A percentile compares a stretch with the other conserved stretches of the same genome.
Conservation (phyloP, 1,140 invertebrate genomes). For the Holotrichia oblita region DNA sequence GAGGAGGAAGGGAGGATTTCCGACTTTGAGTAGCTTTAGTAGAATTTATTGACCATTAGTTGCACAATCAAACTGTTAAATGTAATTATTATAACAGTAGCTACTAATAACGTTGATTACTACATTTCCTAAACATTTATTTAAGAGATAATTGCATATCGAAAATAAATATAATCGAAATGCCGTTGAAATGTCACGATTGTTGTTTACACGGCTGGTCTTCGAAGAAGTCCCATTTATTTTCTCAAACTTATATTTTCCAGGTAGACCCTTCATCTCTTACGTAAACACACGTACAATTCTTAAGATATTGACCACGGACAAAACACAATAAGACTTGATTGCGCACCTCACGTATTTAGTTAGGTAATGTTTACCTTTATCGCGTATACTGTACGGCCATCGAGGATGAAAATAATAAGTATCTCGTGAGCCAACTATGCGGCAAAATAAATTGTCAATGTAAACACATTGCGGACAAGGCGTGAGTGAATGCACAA, state of each 20-base stretch:
- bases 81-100: neutral
- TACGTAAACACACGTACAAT: neutral
- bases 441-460: slow-evolving; percentile 30
- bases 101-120: neutral
- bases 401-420: slow-evolving; percentile 11
- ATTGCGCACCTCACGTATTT: slow-evolving; percentile 18
- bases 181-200: neutral
- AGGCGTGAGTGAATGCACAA: slow-evolving; percentile 31
- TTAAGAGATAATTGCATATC: neutral
- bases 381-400: neutral
- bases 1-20: too few relatives aligned
- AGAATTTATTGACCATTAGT: too few relatives aligned
- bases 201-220: neutral
- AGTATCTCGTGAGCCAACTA: slow-evolving; percentile 17
- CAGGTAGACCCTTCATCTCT: slow-evolving; percentile 1
- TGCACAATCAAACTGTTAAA: too few relatives aligned
- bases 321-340: slow-evolving; percentile 13
- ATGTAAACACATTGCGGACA: neutral
- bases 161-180: neutral
- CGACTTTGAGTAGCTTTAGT: too few relatives aligned
- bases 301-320: slow-evolving; percentile 15
- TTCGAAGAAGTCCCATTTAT: slow-evolving; percentile 8
- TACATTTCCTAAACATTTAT: neutral
- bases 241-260: neutral
- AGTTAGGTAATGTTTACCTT: slow-evolving; percentile 31